Evolutionary conservation across 2,797 vertebrate genomes (phyloP), one percentile per base, ranked within the genome.

Genomic region (Anabas testudineus): DNA sequence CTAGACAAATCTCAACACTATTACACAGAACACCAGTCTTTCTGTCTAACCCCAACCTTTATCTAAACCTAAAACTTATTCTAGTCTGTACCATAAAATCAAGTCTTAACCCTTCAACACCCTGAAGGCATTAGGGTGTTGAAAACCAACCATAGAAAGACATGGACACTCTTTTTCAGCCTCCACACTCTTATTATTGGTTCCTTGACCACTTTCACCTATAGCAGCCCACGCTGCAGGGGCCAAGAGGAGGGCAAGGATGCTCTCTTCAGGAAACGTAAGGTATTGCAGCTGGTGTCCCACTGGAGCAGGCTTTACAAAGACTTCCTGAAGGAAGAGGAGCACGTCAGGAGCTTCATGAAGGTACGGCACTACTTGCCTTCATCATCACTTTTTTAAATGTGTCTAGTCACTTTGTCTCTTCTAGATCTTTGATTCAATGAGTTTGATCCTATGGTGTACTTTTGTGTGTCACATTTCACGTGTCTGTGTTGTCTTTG

Each of bases 301-400:
- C 97, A 99, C 81, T 99, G 98, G 98, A 97, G 95, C 73, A 90
- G 95, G 24, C 95, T 99, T 28, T 97, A 99, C 90, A 97, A 97
- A 87, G 96, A 98, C 90, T 97, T 97, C 93, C 91, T 98, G 37
- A 95, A 96, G 0, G 97, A 98, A 81, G 98, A 99, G 84, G 97
- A 99, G 54, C 95, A 98, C 47, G 94, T 98, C 76, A 97, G 98
- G 86, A 94, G 96, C 69, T 98, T 99, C 86, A 95, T 99, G 89
- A 98, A 98, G 97, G 98, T 99, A 93, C 13, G 18, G 4, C 13
- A 10, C 21, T 1, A 4, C 18, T 28, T 3, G 0, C 8, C 14
- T 59, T 62, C 30, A 3, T 47, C 26, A 21, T 1, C 28, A 6
- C 13, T 34, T 34, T 32, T 7, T 1, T 4, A 4, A 7, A 7